A percentile compares a stretch with the other conserved stretches of the same genome.
These are phyloP conservation scores for Dermochelys coriacea DNA, from an alignment of 2,797 vertebrate genomes.

Conservation along the genomic window DNA sequence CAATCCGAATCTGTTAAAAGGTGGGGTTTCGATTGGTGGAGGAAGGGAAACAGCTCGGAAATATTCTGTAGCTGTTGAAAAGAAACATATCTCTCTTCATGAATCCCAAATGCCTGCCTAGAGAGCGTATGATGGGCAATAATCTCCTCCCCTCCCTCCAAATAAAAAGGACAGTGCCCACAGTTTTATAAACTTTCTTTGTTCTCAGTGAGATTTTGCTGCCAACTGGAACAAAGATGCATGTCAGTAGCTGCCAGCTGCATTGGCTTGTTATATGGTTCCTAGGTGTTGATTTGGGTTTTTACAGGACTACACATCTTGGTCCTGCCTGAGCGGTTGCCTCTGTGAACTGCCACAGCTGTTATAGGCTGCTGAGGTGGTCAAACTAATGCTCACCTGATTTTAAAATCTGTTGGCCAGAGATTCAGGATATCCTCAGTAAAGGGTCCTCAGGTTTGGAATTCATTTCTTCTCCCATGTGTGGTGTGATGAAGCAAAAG, in stretches of 20 bases:
- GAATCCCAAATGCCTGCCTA: conserved; percentile 58
- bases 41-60: background rate
- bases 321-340: conserved; percentile 45
- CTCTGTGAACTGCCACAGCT: background rate
- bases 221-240: conserved; percentile 61
- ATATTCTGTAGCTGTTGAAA: background rate
- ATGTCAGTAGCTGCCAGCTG: conserved; percentile 72
- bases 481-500: background rate
- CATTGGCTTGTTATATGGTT: conserved; percentile 60
- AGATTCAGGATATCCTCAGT: background rate
- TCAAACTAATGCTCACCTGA: background rate
- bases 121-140: conserved; percentile 68
- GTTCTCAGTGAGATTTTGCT: conserved; percentile 64
- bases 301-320: conserved; percentile 64
- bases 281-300: conserved; percentile 60
- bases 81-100: background rate
- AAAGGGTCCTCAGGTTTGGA: background rate
- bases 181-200: conserved; percentile 49
- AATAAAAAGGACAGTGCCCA: conserved; percentile 57
- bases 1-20: background rate
- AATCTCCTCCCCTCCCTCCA: conserved; percentile 63
- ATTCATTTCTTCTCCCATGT: background rate
- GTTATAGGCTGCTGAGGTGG: background rate
- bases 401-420: background rate
- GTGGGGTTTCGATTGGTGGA: background rate